Percentiles rank a stretch among this genome's conserved stretches.
Conservation (phyloP, 2,888 invertebrate genomes). For the Microplitis deprimator region DNA sequence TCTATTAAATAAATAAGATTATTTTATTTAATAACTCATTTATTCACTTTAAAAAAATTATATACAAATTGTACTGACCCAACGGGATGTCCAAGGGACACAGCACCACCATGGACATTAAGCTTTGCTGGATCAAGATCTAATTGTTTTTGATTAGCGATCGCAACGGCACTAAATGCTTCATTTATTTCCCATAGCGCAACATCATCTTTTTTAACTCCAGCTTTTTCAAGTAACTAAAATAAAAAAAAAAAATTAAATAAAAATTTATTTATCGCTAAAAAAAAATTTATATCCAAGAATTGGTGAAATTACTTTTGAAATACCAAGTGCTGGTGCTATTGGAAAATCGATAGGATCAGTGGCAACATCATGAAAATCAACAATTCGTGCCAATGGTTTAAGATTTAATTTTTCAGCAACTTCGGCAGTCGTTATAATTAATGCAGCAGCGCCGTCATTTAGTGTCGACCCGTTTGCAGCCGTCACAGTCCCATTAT, state of each 20-base stretch:
- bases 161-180: constrained; percentile 95
- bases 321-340: constrained; percentile 93
- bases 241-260: constrained; percentile 22
- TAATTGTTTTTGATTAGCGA: constrained; percentile 91
- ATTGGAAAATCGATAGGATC: constrained; percentile 98
- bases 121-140: constrained; percentile 91
- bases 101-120: constrained; percentile 97
- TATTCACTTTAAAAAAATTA: no score
- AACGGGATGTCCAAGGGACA: constrained; percentile 98
- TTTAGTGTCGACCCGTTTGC: constrained; percentile 98
- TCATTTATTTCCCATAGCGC: constrained; percentile 98
- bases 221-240: constrained; percentile 84
- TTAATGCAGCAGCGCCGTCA: constrained; percentile 95
- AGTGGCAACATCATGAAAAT: constrained; percentile 93
- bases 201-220: constrained; percentile 89
- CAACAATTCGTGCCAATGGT: constrained; percentile 91
- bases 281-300: not conserved
- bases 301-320: constrained; percentile 74
- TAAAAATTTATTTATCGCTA: constrained; percentile 13
- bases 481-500: constrained; percentile 96
- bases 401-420: constrained; percentile 84
- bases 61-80: constrained; percentile 74
- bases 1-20: constrained; percentile 65
- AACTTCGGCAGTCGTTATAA: constrained; percentile 85
- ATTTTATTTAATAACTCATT: not conserved